These are phyloP conservation scores for Chanos chanos DNA, from an alignment of 2,797 vertebrate genomes.

Conservation along the genomic window DNA sequence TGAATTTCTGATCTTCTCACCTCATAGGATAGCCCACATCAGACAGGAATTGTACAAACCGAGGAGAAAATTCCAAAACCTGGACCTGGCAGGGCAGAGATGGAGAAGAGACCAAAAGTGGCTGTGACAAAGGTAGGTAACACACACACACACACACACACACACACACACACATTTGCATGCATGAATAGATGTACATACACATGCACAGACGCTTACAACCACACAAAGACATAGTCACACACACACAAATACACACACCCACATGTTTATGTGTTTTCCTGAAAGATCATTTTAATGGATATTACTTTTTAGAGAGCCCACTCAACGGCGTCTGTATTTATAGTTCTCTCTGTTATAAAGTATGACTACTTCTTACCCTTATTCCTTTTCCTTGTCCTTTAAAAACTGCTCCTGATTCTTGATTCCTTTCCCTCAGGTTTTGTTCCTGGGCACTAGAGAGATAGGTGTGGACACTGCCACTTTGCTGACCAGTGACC, in stretches of 20 bases:
- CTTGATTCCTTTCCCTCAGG: conserved; percentile 23
- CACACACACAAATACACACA: neutral
- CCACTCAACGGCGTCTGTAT: too few relatives aligned
- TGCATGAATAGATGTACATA: neutral
- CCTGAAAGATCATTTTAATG: too few relatives aligned
- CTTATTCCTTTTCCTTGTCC: too few relatives aligned
- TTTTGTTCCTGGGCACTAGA: conserved; percentile 44
- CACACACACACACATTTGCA: neutral
- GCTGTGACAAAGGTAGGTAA: conserved; percentile 23
- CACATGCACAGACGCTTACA: neutral
- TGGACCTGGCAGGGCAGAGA: neutral
- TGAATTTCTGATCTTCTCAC: too few relatives aligned
- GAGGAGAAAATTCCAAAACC: neutral
- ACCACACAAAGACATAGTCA: neutral
- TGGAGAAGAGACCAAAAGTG: conserved; percentile 28
- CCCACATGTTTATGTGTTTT: too few relatives aligned
- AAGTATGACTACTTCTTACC: too few relatives aligned
- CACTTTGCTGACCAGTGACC: conserved; percentile 34
- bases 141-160: neutral
- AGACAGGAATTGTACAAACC: too few relatives aligned
- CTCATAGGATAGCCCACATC: too few relatives aligned
- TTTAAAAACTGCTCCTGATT: too few relatives aligned
- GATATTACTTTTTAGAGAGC: too few relatives aligned
- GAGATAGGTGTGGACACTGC: conserved; percentile 31
- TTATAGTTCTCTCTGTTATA: too few relatives aligned